phyloP scores from a whole-genome alignment of 53 echinoderm and acorn worm species.

The Antedon mediterranea region DNA sequence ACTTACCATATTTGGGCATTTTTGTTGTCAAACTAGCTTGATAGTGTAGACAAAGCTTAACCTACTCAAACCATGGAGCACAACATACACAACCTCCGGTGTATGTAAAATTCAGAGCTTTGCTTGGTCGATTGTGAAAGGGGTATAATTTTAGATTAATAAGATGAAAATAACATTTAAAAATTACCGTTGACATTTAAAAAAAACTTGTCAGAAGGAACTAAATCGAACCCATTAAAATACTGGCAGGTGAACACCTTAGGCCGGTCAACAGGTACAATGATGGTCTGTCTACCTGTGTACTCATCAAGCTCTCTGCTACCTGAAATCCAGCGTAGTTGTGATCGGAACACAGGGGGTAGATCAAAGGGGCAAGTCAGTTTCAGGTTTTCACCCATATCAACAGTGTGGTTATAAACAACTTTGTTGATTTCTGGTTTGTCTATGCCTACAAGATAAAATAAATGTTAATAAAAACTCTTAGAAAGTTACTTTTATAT shows the following conservation, averaged over 20 bases:
- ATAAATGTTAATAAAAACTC: too few species aligned
- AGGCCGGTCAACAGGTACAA: background rate
- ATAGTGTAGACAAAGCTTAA: too few species aligned
- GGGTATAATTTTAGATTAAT: too few species aligned
- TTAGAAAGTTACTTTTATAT: too few species aligned
- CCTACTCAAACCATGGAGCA: too few species aligned
- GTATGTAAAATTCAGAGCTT: too few species aligned
- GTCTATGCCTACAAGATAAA: background rate
- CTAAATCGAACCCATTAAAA: background rate
- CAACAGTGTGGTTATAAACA: background rate
- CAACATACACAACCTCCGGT: too few species aligned
- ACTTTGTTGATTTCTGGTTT: background rate
- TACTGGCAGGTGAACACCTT: background rate
- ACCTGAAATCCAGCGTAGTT: background rate
- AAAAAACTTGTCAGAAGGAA: background rate
- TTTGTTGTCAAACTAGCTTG: too few species aligned
- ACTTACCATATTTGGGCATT: too few species aligned
- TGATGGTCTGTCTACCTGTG: background rate
- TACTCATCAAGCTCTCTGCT: background rate
- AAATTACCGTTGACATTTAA: background rate
- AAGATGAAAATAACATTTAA: too few species aligned
- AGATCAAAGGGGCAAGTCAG: background rate
- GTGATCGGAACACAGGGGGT: background rate
- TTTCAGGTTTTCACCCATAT: background rate
- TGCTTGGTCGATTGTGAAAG: too few species aligned